These are phyloP conservation scores for Paracyclopina nana DNA, from an alignment of 1,140 invertebrate genomes.

Conservation along the genomic window DNA sequence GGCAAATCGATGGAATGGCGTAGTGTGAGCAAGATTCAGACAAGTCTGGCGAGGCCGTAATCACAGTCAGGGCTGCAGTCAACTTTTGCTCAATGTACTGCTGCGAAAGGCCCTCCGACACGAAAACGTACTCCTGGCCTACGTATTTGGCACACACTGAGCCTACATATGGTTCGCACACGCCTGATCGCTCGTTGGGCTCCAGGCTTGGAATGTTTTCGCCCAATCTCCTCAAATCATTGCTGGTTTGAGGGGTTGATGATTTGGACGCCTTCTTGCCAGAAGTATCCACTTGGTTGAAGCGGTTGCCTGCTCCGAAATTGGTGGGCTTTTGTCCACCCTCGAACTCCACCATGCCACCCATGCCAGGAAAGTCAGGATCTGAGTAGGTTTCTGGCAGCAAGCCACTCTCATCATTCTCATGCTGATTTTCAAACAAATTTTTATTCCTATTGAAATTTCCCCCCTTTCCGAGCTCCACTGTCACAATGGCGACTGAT, in stretches of 20 bases:
- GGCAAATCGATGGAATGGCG: slow-evolving; percentile 36
- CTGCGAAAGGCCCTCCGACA: slow-evolving; percentile 53
- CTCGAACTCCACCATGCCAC: slow-evolving; percentile 8
- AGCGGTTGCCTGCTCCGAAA: not conserved
- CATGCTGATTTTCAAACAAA: not conserved
- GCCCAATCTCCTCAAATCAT: too few species aligned
- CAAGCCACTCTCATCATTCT: slow-evolving; percentile 1
- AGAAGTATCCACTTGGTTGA: not conserved
- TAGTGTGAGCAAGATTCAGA: slow-evolving; percentile 40
- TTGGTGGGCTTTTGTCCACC: slow-evolving; percentile 6
- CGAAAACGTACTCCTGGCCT: slow-evolving; percentile 58
- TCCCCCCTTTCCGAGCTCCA: slow-evolving; percentile 29
- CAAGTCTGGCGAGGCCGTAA: slow-evolving; percentile 41
- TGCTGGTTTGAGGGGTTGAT: too few species aligned
- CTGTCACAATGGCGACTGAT: slow-evolving; percentile 37
- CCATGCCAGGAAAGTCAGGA: slow-evolving; percentile 5
- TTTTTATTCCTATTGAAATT: not conserved
- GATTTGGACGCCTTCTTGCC: too few species aligned
- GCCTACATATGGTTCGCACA: slow-evolving; percentile 54
- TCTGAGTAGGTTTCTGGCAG: slow-evolving; percentile 11
- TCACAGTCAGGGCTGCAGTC: slow-evolving; percentile 58
- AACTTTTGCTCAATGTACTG: slow-evolving; percentile 58
- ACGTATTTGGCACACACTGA: slow-evolving; percentile 55
- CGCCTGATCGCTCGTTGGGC: slow-evolving; percentile 22
- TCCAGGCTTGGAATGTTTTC: slow-evolving; percentile 12